Conservation (phyloP, 2,113 vertebrate species). For the Cyprinodon brontotheroides region DNA sequence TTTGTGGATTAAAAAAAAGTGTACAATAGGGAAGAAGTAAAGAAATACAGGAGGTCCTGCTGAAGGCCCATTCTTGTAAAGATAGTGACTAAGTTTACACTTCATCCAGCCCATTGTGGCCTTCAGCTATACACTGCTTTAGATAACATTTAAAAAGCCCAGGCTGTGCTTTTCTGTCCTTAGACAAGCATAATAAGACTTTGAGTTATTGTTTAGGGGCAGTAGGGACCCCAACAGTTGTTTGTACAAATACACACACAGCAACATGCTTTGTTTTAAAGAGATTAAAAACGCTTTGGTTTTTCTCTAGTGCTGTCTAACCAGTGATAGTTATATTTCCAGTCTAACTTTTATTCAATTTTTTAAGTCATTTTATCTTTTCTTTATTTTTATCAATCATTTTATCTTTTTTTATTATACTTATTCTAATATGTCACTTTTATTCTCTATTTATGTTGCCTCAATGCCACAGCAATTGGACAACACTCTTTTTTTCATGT, state of each 20-base stretch:
- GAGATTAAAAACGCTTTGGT: too few species aligned
- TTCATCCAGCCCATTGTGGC: slow-evolving; percentile 35
- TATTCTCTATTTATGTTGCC: too few species aligned
- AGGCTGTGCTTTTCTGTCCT: slow-evolving; percentile 36
- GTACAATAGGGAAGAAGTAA: slow-evolving; percentile 54
- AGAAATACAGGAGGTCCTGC: slow-evolving; percentile 27
- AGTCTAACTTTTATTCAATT: too few species aligned
- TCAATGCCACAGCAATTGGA: too few species aligned
- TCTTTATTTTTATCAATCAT: too few species aligned
- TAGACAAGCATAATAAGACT: slow-evolving; percentile 36
- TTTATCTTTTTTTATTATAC: too few species aligned
- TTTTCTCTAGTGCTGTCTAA: too few species aligned
- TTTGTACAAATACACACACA: slow-evolving; percentile 22
- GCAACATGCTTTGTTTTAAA: not conserved
- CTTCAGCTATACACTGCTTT: slow-evolving; percentile 18
- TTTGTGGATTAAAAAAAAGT: slow-evolving; percentile 63
- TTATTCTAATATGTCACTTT: too few species aligned
- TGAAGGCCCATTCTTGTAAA: slow-evolving; percentile 38
- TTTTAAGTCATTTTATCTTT: too few species aligned
- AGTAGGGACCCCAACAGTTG: not conserved
- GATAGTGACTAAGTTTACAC: slow-evolving; percentile 28
- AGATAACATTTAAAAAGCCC: slow-evolving; percentile 53
- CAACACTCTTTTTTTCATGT: too few species aligned
- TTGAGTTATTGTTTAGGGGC: slow-evolving; percentile 36
- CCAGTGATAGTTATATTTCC: too few species aligned